phyloP scores from a whole-genome alignment of 2,113 vertebrate genomes.

The Malurus melanocephalus region DNA sequence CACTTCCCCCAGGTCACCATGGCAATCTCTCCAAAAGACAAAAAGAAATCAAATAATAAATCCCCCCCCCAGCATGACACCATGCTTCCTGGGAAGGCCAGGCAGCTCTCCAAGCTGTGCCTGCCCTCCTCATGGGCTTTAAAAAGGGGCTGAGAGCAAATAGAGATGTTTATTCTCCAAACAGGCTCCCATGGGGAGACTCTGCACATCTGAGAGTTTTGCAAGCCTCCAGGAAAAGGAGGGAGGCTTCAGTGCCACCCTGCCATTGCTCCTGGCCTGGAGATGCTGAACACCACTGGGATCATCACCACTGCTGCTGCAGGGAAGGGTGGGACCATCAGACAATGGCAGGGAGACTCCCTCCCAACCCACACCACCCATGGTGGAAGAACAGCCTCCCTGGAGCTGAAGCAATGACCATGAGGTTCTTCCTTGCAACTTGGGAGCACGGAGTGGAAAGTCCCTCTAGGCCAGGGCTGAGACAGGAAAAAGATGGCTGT shows the following conservation, averaged over 20 bases:
- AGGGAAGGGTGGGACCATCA: not conserved
- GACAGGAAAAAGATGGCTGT: not conserved
- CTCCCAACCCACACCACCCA: not conserved
- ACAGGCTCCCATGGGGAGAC: not conserved
- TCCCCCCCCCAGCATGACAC: not conserved
- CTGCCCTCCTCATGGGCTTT: not conserved
- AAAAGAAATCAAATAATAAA: not conserved
- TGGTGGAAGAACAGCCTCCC: not conserved
- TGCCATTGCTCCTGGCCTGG: not conserved
- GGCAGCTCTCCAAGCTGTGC: not conserved
- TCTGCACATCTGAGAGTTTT: not conserved
- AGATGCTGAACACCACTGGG: not conserved
- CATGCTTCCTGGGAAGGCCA: not conserved
- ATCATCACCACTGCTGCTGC: not conserved
- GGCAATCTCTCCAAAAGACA: slow-evolving; percentile 19
- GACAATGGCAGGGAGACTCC: not conserved
- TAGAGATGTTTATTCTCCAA: not conserved
- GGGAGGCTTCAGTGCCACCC: not conserved
- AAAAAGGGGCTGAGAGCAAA: not conserved
- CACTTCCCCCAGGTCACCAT: not conserved
- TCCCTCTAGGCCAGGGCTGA: not conserved
- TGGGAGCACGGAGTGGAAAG: not conserved
- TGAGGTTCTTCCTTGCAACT: accelerated
- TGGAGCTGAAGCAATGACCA: not conserved
- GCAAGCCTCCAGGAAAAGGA: not conserved